Percentiles rank a stretch among this genome's conserved stretches.
These are phyloP conservation scores for Coenonympha glycerion DNA, from an alignment of 2,888 invertebrate species.

Conservation along the genomic window DNA sequence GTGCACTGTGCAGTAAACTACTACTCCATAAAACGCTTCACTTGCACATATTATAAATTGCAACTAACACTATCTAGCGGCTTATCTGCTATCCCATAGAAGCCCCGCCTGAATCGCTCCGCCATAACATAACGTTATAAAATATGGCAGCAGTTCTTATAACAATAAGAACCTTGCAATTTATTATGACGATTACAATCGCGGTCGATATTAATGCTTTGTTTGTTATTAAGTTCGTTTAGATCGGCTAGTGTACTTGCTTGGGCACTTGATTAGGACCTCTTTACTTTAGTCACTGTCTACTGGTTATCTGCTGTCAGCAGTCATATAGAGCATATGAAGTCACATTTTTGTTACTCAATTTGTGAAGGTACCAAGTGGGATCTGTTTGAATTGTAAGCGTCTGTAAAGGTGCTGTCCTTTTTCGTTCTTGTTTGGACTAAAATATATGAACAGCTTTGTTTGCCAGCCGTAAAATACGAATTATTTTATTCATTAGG, in stretches of 20 bases:
- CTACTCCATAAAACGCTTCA: slow-evolving; percentile 9
- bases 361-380: too few relatives aligned
- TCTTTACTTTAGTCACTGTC: too few relatives aligned
- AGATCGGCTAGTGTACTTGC: slow-evolving; percentile 11
- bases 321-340: too few relatives aligned
- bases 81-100: slow-evolving; percentile 20
- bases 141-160: slow-evolving; percentile 27
- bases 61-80: slow-evolving; percentile 15
- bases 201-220: slow-evolving; percentile 24
- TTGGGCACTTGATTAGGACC: background rate
- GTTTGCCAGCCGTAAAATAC: too few relatives aligned
- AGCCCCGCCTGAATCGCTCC: slow-evolving; percentile 16
- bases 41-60: slow-evolving; percentile 21
- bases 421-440: too few relatives aligned
- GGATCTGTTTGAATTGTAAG: too few relatives aligned
- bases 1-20: background rate
- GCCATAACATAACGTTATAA: slow-evolving; percentile 25
- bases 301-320: too few relatives aligned
- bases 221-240: slow-evolving; percentile 18
- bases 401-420: too few relatives aligned
- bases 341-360: too few relatives aligned
- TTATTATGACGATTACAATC: slow-evolving; percentile 31
- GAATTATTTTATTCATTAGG: too few relatives aligned
- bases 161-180: slow-evolving; percentile 28
- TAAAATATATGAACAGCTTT: too few relatives aligned